These are phyloP conservation scores for Alviniconcha strummeri DNA, from an alignment of 2,888 invertebrate genomes.

Conservation along the genomic window DNA sequence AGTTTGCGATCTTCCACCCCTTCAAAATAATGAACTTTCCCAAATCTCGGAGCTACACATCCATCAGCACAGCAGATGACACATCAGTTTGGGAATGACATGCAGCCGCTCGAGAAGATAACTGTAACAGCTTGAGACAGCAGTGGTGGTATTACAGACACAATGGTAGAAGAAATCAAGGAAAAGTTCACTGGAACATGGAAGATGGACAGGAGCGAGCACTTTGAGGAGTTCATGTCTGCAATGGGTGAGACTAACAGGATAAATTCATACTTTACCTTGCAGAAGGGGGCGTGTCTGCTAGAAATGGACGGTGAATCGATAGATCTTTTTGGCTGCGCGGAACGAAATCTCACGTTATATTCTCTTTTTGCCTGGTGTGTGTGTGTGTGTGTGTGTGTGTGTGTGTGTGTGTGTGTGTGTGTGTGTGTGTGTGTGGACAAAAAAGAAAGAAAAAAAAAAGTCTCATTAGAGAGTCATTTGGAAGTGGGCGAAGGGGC, in stretches of 20 bases:
- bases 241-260: slow-evolving; percentile 50
- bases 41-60: no score
- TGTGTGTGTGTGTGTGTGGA: slow-evolving; percentile 27
- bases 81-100: neutral
- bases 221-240: slow-evolving; percentile 57
- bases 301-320: no score
- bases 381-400: slow-evolving; percentile 20
- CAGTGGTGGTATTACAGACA: neutral
- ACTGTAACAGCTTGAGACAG: no score
- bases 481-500: no score
- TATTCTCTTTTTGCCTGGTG: neutral
- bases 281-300: no score
- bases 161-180: slow-evolving; percentile 47
- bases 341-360: no score
- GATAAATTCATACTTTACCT: no score
- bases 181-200: slow-evolving; percentile 56
- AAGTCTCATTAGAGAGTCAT: no score
- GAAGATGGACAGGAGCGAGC: slow-evolving; percentile 57
- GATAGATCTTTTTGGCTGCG: no score
- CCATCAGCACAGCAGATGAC: neutral
- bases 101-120: neutral
- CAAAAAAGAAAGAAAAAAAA: no score
- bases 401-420: slow-evolving; percentile 25
- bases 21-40: no score
- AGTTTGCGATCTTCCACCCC: no score